Base-by-base conservation (phyloP, 2,797 vertebrate species). In the Poecilia picta region DNA sequence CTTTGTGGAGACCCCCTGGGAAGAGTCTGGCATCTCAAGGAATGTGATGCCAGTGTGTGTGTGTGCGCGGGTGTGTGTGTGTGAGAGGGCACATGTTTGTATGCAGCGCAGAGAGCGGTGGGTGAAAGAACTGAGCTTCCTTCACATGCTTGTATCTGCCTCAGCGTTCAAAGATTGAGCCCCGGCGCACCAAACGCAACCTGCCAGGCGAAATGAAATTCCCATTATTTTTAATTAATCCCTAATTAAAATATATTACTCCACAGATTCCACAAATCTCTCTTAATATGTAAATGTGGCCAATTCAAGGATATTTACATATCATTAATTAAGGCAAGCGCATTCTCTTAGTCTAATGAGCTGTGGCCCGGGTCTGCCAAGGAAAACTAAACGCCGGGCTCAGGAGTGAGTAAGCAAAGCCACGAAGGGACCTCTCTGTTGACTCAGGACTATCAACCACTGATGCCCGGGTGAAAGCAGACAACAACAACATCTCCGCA, bases 191-290 rank as follows among this genome's bases (percentile, higher is more conserved):
- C 97, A 98, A 98, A 98, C 96, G 94, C 96, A 97, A 97, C 97
- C 97, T 98, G 97, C 98, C 97, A 98, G 97, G 96, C 97, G 89
- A 98, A 98, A 99, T 98, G 97, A 98, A 99, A 98, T 98, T 97
- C 97, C 97, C 98, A 99, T 99, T 99, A 99, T 99, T 99, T 99
- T 98, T 98, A 99, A 99, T 99, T 98, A 99, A 99, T 99, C 98
- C 97, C 98, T 99, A 99, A 99, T 99, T 99, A 99, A 99, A 99
- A 99, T 99, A 99, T 99, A 99, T 99, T 98, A 99, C 98, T 98
- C 97, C 96, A 95, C 97, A 98, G 97, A 99, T 99, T 98, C 97
- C 92, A 96, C 98, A 99, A 98, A 98, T 99, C 98, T 99, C 98
- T 98, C 98, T 99, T 99, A 99, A 99, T 99, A 99, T 99, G 98